Evolutionary conservation across 2,888 invertebrate species (phyloP).

Genomic region (Acrocyrtus sp.): DNA sequence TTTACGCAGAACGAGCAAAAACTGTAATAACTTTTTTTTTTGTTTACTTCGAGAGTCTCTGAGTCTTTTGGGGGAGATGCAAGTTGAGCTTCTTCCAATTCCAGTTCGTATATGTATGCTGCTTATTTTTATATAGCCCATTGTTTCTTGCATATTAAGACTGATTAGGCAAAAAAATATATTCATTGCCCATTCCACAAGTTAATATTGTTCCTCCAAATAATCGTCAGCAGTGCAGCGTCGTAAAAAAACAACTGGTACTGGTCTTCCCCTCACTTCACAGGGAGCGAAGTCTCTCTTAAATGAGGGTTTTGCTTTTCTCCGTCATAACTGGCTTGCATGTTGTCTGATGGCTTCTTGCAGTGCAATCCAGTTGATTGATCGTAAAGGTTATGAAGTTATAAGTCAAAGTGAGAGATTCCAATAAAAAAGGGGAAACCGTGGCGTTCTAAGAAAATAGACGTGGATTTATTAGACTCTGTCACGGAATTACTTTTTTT

Average conservation of each 20-base stretch:
- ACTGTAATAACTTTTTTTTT: too few species aligned
- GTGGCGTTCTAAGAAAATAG: constrained; percentile 46
- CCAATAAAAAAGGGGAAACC: constrained; percentile 44
- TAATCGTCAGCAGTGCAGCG: too few species aligned
- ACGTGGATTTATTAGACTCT: constrained; percentile 47
- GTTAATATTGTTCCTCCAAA: too few species aligned
- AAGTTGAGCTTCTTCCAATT: constrained; percentile 1
- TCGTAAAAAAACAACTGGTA: too few species aligned
- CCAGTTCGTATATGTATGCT: too few species aligned
- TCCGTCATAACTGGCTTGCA: too few species aligned
- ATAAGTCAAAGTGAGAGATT: constrained; percentile 46
- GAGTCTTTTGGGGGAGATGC: background rate
- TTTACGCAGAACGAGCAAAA: constrained; percentile 2
- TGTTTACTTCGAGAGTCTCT: too few species aligned
- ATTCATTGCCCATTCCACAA: too few species aligned
- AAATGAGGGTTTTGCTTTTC: too few species aligned
- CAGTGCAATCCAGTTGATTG: constrained; percentile 48
- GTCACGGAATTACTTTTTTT: constrained; percentile 44
- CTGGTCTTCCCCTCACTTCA: too few species aligned
- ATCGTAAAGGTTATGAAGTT: constrained; percentile 47
- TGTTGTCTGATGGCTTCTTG: constrained; percentile 45
- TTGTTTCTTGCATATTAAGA: background rate
- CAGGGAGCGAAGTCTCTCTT: too few species aligned
- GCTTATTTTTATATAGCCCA: constrained; percentile 7
- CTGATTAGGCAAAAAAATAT: constrained; percentile 2